Evolutionary conservation across 2,113 vertebrate genomes (phyloP).

Genomic region (Apeltes quadracus): DNA sequence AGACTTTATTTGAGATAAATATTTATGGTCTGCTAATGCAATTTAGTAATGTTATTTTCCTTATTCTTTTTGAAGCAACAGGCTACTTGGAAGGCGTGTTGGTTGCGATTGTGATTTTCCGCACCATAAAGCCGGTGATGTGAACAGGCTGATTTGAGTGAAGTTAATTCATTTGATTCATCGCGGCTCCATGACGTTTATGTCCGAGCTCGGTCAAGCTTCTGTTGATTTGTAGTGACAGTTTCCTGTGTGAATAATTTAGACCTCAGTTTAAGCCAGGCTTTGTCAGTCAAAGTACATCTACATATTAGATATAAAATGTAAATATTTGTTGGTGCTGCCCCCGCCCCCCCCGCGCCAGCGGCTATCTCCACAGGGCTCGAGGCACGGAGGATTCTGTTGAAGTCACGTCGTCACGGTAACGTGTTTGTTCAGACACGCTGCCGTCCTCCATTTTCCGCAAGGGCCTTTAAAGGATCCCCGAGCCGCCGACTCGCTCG

Average conservation of each 20-base stretch:
- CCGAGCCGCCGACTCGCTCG: constrained; percentile 29
- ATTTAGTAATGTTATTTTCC: not conserved
- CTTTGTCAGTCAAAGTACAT: too few species aligned
- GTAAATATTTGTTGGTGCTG: too few species aligned
- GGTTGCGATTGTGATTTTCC: not conserved
- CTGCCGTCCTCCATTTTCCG: constrained; percentile 17
- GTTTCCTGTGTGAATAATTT: not conserved
- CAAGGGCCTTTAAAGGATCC: too few species aligned
- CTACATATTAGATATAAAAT: too few species aligned
- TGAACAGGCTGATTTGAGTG: not conserved
- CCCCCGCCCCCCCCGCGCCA: too few species aligned
- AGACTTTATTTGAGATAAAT: not conserved
- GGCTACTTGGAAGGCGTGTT: not conserved
- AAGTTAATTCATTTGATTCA: constrained; percentile 2
- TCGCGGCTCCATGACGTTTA: too few species aligned
- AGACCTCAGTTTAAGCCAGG: not conserved
- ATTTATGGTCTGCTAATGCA: constrained; percentile 19
- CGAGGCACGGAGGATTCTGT: too few species aligned
- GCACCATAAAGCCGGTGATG: not conserved
- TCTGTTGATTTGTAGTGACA: not conserved
- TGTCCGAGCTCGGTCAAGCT: not conserved
- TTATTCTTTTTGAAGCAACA: not conserved
- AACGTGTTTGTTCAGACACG: constrained; percentile 61
- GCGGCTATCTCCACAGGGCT: too few species aligned
- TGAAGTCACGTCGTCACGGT: constrained; percentile 38